phyloP scores from a whole-genome alignment of 2,113 vertebrate genomes.

The Danionella cerebrum region DNA sequence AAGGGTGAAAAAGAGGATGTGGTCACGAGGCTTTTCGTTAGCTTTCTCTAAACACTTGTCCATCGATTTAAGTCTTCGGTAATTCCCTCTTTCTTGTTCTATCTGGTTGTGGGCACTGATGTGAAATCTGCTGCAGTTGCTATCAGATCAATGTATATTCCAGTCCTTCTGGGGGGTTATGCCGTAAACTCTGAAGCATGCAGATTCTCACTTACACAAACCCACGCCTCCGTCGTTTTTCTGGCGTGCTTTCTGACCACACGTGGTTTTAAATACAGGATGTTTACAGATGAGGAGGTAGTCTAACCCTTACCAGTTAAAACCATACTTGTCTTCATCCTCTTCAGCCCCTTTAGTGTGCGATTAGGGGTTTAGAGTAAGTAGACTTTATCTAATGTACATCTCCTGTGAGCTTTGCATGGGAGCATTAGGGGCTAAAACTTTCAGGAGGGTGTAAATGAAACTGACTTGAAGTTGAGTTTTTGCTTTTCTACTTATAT shows the following conservation, averaged over 20 bases:
- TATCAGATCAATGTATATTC: background rate
- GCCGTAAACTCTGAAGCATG: background rate
- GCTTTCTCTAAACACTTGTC: background rate
- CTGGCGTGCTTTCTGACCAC: conserved; percentile 23
- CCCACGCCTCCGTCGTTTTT: background rate
- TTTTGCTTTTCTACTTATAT: too few species aligned
- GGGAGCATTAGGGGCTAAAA: background rate
- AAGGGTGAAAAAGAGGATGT: conserved; percentile 32
- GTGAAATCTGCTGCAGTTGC: background rate
- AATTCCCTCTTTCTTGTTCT: background rate
- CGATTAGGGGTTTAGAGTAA: conserved; percentile 19
- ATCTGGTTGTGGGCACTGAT: background rate
- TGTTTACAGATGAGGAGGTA: conserved; percentile 21
- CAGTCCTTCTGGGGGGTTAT: background rate
- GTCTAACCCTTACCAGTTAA: conserved; percentile 22
- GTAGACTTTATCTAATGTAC: background rate
- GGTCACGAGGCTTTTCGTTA: conserved; percentile 13
- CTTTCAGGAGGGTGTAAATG: background rate
- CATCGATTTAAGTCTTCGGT: background rate
- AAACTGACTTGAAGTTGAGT: background rate
- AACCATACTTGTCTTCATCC: conserved; percentile 20
- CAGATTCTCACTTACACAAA: background rate
- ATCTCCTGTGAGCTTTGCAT: background rate
- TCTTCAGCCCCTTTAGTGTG: conserved; percentile 2
- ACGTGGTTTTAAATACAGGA: conserved; percentile 24